A percentile compares a stretch with the other conserved stretches of the same genome.
Evolutionary conservation across 1,140 invertebrate genomes (phyloP).

Genomic region (Calliopsis andreniformis): DNA sequence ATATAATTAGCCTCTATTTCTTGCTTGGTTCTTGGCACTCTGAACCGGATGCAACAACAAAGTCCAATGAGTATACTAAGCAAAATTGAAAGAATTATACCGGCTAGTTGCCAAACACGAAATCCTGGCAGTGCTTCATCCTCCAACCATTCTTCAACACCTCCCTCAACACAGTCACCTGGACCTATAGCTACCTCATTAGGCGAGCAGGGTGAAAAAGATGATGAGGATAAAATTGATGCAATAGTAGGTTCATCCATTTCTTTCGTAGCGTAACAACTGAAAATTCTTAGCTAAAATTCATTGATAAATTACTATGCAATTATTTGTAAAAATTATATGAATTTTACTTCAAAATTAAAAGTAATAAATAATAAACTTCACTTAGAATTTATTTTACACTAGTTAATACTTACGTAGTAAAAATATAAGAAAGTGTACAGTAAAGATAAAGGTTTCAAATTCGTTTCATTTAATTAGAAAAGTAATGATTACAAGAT

Average conservation of each 20-base stretch:
- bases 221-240: conserved; percentile 31
- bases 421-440: background rate
- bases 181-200: conserved; percentile 61
- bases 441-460: background rate
- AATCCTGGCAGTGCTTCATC: conserved; percentile 73
- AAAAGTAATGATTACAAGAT: conserved; percentile 14
- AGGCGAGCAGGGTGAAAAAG: conserved; percentile 60
- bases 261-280: conserved; percentile 11
- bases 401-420: conserved; percentile 15
- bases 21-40: conserved; percentile 94
- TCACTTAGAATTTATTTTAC: conserved; percentile 4
- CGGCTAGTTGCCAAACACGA: conserved; percentile 76
- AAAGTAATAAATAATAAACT: background rate
- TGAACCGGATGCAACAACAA: conserved; percentile 92
- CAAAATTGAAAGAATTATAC: conserved; percentile 75
- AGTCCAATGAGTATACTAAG: conserved; percentile 85
- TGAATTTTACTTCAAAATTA: background rate
- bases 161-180: conserved; percentile 62
- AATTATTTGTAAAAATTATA: conserved; percentile 1
- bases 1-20: conserved; percentile 96
- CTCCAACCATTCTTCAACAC: conserved; percentile 75
- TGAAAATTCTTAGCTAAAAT: conserved; percentile 6
- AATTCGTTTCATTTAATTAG: conserved; percentile 23
- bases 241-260: conserved; percentile 39
- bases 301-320: too few species aligned